Conservation (phyloP, 2,888 invertebrate genomes). For the Hecatera dysodea region DNA sequence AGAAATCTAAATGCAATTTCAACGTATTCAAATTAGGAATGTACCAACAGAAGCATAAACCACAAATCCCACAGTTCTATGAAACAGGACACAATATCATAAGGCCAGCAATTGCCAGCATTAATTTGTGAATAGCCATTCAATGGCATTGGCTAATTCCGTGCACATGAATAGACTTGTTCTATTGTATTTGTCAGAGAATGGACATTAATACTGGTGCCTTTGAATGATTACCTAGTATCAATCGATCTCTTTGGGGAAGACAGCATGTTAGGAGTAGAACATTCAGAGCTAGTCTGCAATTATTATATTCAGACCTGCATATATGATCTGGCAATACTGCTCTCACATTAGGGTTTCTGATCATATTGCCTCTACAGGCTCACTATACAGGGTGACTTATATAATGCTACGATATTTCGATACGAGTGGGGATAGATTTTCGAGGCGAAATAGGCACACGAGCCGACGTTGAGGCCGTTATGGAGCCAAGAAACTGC, state of each 20-base stretch:
- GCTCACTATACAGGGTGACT: too few species aligned
- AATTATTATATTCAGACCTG: neutral
- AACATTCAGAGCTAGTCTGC: neutral
- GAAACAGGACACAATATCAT: slow-evolving; percentile 21
- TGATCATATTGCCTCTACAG: neutral
- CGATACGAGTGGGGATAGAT: too few species aligned
- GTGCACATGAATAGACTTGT: slow-evolving; percentile 22
- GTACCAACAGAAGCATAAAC: neutral
- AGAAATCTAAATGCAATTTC: neutral
- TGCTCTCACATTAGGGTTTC: neutral
- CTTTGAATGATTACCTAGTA: slow-evolving; percentile 22
- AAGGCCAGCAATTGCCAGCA: neutral
- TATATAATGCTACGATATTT: too few species aligned
- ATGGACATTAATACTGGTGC: slow-evolving; percentile 19
- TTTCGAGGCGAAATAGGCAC: too few species aligned
- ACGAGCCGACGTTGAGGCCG: too few species aligned
- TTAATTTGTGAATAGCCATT: slow-evolving; percentile 28
- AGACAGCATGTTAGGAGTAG: neutral
- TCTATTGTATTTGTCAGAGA: slow-evolving; percentile 20
- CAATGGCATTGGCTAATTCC: slow-evolving; percentile 12
- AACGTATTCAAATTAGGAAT: neutral
- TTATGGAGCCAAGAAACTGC: too few species aligned
- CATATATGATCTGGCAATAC: neutral
- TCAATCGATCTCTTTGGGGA: slow-evolving; percentile 4
- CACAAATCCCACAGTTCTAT: neutral